Evolutionary conservation across 1,140 invertebrate genomes (phyloP).

Genomic region (Zaprionus gabonicus): DNA sequence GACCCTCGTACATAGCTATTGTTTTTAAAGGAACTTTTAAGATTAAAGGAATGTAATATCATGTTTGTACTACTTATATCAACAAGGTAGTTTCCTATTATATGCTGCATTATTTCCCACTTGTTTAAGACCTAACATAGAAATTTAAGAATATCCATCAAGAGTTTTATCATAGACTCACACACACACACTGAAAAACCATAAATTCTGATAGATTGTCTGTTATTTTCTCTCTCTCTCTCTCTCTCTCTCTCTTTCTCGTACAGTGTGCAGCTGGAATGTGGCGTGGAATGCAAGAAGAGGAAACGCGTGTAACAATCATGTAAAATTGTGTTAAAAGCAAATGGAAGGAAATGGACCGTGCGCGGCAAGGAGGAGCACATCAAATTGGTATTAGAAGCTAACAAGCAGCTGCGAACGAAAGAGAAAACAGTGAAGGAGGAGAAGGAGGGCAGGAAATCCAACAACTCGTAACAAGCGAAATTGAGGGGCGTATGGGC

Average conservation of each 20-base stretch:
- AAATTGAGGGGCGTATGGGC: slow-evolving; percentile 48
- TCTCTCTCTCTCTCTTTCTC: slow-evolving; percentile 41
- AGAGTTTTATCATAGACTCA: not conserved
- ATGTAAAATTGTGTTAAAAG: slow-evolving; percentile 73
- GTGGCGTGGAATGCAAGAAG: slow-evolving; percentile 34
- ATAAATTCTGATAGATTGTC: slow-evolving; percentile 22
- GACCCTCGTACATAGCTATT: too few species aligned
- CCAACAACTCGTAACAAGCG: slow-evolving; percentile 25
- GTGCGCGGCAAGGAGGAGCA: slow-evolving; percentile 50
- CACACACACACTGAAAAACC: not conserved
- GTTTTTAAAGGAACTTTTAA: not conserved
- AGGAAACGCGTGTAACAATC: slow-evolving; percentile 75
- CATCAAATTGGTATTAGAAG: slow-evolving; percentile 77
- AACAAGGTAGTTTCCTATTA: too few species aligned
- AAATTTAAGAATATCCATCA: not conserved
- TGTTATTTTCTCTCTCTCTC: slow-evolving; percentile 29
- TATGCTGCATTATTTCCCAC: not conserved
- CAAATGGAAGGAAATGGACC: slow-evolving; percentile 53
- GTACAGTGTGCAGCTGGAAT: slow-evolving; percentile 15
- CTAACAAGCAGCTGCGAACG: slow-evolving; percentile 41
- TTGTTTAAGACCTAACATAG: not conserved
- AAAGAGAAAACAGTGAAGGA: slow-evolving; percentile 4
- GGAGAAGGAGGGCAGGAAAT: slow-evolving; percentile 7
- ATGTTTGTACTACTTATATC: not conserved
- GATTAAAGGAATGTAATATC: not conserved